A percentile compares a stretch with the other conserved stretches of the same genome.
Evolutionary conservation across 2,113 vertebrate species (phyloP).

Genomic region (Paramormyrops kingsleyae): DNA sequence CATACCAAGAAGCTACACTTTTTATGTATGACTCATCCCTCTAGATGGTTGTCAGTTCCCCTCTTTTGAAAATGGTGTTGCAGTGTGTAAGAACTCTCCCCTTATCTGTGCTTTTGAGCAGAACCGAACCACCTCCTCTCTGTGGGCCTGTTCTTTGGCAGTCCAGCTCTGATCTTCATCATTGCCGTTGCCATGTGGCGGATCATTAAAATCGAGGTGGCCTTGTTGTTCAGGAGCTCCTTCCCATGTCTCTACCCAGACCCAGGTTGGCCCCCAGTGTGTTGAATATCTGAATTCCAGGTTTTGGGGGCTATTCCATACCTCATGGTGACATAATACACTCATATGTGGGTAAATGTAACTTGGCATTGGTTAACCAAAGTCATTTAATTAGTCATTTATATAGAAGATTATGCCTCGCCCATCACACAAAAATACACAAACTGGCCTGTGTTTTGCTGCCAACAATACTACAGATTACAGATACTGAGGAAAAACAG

Average conservation of each 20-base stretch:
- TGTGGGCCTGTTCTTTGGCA: constrained; percentile 54
- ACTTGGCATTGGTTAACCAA: background rate
- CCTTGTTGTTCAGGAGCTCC: constrained; percentile 70
- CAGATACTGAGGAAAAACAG: background rate
- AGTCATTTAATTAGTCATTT: background rate
- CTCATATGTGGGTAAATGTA: background rate
- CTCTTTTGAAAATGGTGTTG: background rate
- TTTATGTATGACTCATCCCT: background rate
- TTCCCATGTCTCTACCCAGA: constrained; percentile 59
- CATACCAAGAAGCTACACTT: background rate
- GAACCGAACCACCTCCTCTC: constrained; percentile 56
- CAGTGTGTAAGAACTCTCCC: background rate
- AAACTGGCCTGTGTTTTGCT: background rate
- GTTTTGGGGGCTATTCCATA: background rate
- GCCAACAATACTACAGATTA: background rate
- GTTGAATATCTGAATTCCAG: background rate
- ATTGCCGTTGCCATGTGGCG: constrained; percentile 56
- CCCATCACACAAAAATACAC: background rate
- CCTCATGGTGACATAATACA: background rate
- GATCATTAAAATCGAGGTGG: constrained; percentile 80
- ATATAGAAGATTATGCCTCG: background rate
- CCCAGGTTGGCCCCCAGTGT: constrained; percentile 62
- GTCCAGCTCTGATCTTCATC: constrained; percentile 52
- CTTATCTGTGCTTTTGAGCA: constrained; percentile 36
- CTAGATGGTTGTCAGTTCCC: background rate